These are phyloP conservation scores for Ganaspis brasiliensis DNA, from an alignment of 2,888 invertebrate genomes.

Conservation along the genomic window DNA sequence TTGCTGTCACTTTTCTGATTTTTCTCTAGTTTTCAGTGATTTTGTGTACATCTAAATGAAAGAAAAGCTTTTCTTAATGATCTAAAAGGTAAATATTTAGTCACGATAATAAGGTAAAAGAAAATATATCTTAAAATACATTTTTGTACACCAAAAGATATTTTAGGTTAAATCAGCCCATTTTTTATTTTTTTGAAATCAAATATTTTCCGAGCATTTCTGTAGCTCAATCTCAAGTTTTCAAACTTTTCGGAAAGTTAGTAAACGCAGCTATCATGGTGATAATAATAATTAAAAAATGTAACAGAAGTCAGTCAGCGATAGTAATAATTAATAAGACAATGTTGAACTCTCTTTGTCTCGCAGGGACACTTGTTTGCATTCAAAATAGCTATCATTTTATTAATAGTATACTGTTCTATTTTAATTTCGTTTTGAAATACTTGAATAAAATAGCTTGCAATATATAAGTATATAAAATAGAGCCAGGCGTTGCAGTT, in stretches of 20 bases:
- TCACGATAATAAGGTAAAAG: too few species aligned
- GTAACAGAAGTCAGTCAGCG: not conserved
- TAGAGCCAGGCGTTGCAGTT: too few species aligned
- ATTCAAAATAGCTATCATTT: slow-evolving; percentile 17
- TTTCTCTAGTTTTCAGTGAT: too few species aligned
- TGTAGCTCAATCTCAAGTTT: not conserved
- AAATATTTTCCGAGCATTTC: not conserved
- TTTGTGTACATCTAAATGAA: too few species aligned
- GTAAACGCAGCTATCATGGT: not conserved
- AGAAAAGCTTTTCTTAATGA: too few species aligned
- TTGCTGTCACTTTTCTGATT: too few species aligned
- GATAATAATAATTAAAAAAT: not conserved
- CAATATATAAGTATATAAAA: not conserved
- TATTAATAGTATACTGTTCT: slow-evolving; percentile 2
- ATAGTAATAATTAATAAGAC: slow-evolving; percentile 25
- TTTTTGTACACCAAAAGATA: too few species aligned
- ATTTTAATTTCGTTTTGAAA: slow-evolving; percentile 13
- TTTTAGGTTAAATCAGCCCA: too few species aligned
- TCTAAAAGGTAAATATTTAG: too few species aligned
- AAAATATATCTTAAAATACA: too few species aligned
- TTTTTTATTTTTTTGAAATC: too few species aligned
- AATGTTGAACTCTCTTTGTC: slow-evolving; percentile 14
- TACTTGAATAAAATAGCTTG: slow-evolving; percentile 8
- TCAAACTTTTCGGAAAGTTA: not conserved
- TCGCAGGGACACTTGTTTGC: not conserved